These are phyloP conservation scores for Tachycineta bicolor DNA, from an alignment of 2,113 vertebrate species.

Conservation along the genomic window DNA sequence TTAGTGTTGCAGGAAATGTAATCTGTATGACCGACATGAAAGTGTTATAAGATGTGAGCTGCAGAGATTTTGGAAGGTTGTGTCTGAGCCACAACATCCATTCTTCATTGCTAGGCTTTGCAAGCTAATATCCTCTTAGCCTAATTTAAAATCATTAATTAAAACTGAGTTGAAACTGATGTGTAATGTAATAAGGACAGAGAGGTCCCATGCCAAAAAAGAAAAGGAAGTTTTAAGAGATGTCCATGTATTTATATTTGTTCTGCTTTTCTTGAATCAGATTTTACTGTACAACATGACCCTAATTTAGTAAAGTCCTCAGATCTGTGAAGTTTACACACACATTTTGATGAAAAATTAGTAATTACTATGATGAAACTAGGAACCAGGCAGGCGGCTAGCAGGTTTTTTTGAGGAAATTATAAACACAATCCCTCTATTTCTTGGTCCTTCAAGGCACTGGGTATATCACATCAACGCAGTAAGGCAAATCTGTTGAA, in stretches of 20 bases:
- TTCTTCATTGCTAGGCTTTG: conserved; percentile 58
- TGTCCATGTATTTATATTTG: not conserved
- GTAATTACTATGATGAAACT: conserved; percentile 8
- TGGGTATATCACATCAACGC: conserved; percentile 53
- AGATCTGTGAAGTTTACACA: not conserved
- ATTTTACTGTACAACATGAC: not conserved
- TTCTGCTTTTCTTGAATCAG: not conserved
- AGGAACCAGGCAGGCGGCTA: conserved; percentile 24
- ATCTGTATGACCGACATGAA: conserved; percentile 66
- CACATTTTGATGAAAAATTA: conserved; percentile 1
- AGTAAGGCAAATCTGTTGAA: conserved; percentile 62
- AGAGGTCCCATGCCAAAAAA: conserved; percentile 15
- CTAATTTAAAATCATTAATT: conserved; percentile 73
- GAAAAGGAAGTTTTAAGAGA: not conserved
- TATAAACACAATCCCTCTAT: conserved; percentile 29
- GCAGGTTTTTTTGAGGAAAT: conserved; percentile 30
- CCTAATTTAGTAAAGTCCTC: not conserved
- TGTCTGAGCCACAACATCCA: conserved; percentile 67
- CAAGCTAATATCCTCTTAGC: conserved; percentile 81
- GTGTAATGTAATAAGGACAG: conserved; percentile 58
- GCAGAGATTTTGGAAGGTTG: conserved; percentile 61
- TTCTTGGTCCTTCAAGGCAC: conserved; percentile 32
- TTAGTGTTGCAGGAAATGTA: conserved; percentile 61
- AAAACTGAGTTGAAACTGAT: conserved; percentile 61
- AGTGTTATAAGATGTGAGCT: conserved; percentile 64